Conservation (phyloP, 2,797 vertebrate species). For the Mormyrus proboscirostris region DNA sequence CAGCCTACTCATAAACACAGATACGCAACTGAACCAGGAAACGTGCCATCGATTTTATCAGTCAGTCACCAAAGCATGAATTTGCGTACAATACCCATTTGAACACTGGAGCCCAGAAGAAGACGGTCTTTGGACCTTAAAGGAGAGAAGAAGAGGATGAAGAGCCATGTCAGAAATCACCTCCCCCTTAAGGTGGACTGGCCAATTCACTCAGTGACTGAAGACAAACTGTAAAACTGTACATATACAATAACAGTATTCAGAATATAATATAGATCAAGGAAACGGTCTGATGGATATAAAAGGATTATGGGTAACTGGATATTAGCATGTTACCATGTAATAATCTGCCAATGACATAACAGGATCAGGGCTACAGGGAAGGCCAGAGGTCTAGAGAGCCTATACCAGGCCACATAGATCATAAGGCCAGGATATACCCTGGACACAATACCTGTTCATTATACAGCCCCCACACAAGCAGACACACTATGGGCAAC, state of each 20-base stretch:
- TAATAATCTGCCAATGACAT: too few relatives aligned
- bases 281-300: neutral
- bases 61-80: neutral
- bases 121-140: constrained; percentile 90
- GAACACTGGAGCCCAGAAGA: constrained; percentile 97
- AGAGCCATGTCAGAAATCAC: neutral
- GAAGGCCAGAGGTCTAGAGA: too few relatives aligned
- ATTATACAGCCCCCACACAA: neutral
- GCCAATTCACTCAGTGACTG: neutral
- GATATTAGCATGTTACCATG: neutral
- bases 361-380: too few relatives aligned
- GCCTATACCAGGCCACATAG: neutral
- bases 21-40: neutral
- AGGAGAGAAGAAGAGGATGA: constrained; percentile 13
- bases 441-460: neutral
- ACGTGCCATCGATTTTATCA: neutral
- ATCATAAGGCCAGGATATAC: neutral
- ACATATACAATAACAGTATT: neutral
- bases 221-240: neutral
- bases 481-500: neutral
- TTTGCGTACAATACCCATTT: constrained; percentile 84
- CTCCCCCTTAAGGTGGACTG: neutral
- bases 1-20: neutral
- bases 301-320: neutral
- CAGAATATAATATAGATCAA: neutral